Evolutionary conservation across 1,140 invertebrate species (phyloP).

Genomic region (Argopecten irradians): DNA sequence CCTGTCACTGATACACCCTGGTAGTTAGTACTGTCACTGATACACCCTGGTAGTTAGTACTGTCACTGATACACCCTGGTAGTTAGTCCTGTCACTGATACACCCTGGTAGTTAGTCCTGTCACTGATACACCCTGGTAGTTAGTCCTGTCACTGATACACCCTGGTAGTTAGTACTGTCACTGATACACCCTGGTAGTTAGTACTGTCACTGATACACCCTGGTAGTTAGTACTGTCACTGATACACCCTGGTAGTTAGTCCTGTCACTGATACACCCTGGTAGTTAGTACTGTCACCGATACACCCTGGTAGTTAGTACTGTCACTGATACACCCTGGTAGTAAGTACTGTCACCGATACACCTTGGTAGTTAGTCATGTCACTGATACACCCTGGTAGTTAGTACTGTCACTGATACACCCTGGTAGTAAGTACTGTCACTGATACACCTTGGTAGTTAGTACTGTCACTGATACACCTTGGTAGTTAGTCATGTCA

Average conservation of each 20-base stretch:
- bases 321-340: no score
- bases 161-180: neutral
- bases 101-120: no score
- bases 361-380: no score
- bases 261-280: neutral
- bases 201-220: no score
- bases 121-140: no score
- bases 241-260: neutral
- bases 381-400: no score
- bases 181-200: neutral
- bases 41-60: neutral
- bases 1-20: no score
- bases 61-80: no score
- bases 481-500: neutral
- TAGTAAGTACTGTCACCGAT: no score
- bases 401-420: neutral
- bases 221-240: neutral
- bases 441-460: neutral
- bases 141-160: neutral
- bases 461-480: neutral
- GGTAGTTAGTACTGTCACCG: neutral
- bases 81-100: no score
- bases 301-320: neutral
- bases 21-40: no score
- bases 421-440: neutral